Evolutionary conservation across 2,797 vertebrate species (phyloP), one percentile per base, ranked within the genome.

Genomic region (Sebastolobus altivelis): DNA sequence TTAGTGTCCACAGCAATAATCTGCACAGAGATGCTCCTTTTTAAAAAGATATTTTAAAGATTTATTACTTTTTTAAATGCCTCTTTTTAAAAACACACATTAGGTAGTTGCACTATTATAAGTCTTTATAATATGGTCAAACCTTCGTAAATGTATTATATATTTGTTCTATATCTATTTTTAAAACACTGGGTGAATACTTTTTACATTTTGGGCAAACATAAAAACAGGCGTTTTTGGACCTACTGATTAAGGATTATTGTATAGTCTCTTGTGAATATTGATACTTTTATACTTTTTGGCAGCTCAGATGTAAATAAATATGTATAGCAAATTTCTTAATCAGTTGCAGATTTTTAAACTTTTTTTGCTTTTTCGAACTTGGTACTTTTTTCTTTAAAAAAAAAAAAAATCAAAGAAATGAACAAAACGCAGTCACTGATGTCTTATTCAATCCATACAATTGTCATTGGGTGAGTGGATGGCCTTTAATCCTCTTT

Each of bases 231-330:
- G 92, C 94, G 78, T 92, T 95, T 94, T 95, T 92, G 93, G 95
- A 96, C 94, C 94, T 97, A 96, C 95, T 97, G 96, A 95, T 95
- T 94, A 87, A 92, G 84, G 92, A 95, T 92, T 95, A 93, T 95
- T 96, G 94, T 96, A 96, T 89, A 97, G 95, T 96, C 97, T 96
- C 95, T 95, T 97, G 97, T 97, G 96, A 96, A 97, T 97, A 97
- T 94, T 81, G 82, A 96, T 95, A 96, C 93, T 96, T 96, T 95
- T 96, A 94, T 96, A 95, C 92, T 95, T 96, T 97, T 95, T 96
- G 98, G 98, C 98, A 99, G 98, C 99, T 99, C 97, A 95, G 95
- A 96, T 98, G 97, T 98, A 97, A 95, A 97, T 98, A 97, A 79
- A 95, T 95, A 87, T 98, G 97, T 99, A 97, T 97, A 97, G 96